These are phyloP conservation scores for Benitochromis conjunctus DNA, from an alignment of 2,113 vertebrate genomes.

Conservation along the genomic window DNA sequence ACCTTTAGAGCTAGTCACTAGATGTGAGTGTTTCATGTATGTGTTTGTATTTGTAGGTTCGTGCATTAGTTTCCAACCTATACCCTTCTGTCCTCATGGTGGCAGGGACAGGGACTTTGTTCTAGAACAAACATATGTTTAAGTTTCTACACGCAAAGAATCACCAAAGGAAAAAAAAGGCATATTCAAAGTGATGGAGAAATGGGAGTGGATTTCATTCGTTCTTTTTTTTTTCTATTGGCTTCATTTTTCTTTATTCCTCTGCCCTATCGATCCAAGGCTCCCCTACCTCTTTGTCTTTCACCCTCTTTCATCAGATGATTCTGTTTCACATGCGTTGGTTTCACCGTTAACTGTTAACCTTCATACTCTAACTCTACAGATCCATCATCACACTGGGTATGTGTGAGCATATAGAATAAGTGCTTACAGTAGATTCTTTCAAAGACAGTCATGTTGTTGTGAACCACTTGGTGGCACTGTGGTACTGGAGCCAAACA, in stretches of 20 bases:
- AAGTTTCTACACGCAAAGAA: not conserved
- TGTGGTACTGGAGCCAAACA: conserved; percentile 52
- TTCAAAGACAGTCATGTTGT: not conserved
- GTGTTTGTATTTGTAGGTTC: not conserved
- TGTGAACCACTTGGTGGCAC: conserved; percentile 67
- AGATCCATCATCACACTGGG: conserved; percentile 36
- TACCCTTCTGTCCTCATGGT: not conserved
- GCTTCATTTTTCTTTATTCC: not conserved
- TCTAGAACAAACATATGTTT: not conserved
- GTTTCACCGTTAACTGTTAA: conserved; percentile 36
- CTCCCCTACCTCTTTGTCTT: not conserved
- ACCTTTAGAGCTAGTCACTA: not conserved
- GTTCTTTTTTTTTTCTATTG: not conserved
- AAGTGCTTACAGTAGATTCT: not conserved
- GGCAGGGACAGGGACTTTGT: not conserved
- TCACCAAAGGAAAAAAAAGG: not conserved
- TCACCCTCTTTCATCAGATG: conserved; percentile 23
- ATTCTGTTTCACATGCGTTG: not conserved
- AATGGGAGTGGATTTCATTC: not conserved
- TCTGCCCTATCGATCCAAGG: not conserved
- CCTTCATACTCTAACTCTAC: conserved; percentile 33
- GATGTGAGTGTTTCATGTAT: not conserved
- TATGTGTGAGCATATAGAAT: not conserved
- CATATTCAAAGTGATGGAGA: not conserved
- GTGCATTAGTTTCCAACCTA: not conserved